Evolutionary conservation across 2,113 vertebrate genomes (phyloP).

Genomic region (Mormoops blainvillei): DNA sequence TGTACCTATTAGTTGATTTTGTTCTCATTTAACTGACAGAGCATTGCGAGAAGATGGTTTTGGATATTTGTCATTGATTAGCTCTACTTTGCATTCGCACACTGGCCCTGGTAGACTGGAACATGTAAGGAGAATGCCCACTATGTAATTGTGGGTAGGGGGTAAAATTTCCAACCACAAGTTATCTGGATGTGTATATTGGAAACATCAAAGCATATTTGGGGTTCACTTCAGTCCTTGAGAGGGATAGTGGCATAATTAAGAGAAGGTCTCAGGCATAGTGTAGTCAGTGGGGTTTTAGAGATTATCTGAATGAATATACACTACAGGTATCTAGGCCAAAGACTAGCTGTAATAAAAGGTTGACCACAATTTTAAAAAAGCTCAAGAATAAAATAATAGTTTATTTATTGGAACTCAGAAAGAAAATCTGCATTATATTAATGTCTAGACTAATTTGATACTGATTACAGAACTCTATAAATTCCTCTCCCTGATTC

Average conservation of each 20-base stretch:
- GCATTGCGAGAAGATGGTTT: background rate
- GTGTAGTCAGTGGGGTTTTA: background rate
- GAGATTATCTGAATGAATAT: background rate
- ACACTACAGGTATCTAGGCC: fast-evolving
- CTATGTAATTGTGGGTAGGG: background rate
- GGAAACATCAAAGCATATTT: background rate
- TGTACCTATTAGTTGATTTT: background rate
- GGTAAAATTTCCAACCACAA: background rate
- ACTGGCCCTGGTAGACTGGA: background rate
- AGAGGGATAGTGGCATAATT: background rate
- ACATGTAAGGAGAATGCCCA: background rate
- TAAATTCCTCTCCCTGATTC: background rate
- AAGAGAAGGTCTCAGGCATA: background rate
- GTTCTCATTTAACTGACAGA: background rate
- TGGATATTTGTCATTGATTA: background rate
- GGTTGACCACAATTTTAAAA: background rate
- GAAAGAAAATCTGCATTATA: background rate
- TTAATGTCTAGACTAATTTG: background rate
- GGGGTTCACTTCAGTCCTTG: background rate
- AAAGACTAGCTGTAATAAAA: background rate
- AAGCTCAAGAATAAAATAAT: background rate
- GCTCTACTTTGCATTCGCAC: background rate
- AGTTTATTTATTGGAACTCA: background rate
- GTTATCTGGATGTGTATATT: background rate
- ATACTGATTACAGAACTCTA: background rate